Conservation (phyloP, 2,797 vertebrate genomes). For the Galagoides demidoff region DNA sequence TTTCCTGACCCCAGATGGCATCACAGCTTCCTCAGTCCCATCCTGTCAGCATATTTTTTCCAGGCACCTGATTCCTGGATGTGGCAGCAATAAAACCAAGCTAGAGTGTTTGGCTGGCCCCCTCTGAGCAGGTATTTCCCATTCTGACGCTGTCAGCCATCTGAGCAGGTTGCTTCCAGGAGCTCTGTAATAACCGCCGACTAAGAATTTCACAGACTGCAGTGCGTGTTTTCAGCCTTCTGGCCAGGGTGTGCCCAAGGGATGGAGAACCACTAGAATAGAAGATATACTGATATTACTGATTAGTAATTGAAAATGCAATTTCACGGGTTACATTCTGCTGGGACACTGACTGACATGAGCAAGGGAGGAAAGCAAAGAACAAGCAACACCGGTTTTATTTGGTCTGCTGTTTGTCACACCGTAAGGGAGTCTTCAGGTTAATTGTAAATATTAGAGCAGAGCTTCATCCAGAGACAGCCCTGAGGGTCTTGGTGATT, state of each 20-base stretch:
- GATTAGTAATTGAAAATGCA: neutral
- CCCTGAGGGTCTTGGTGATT: neutral
- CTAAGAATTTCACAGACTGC: neutral
- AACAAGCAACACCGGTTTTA: neutral
- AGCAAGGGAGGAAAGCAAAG: neutral
- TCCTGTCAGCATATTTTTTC: conserved; percentile 70
- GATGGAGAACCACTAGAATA: neutral
- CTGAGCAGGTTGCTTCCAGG: neutral
- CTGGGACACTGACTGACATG: neutral
- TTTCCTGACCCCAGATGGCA: conserved; percentile 82
- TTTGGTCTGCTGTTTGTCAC: neutral
- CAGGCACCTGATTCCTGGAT: conserved; percentile 74
- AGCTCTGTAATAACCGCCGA: neutral
- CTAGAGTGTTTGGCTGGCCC: conserved; percentile 38
- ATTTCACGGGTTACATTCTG: neutral
- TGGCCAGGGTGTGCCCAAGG: neutral
- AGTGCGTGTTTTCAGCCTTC: neutral
- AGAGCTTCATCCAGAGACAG: neutral
- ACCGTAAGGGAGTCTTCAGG: neutral
- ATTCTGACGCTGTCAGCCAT: neutral
- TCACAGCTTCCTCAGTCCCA: conserved; percentile 73
- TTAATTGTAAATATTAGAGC: neutral
- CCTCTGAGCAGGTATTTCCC: conserved; percentile 59
- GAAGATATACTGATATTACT: neutral
- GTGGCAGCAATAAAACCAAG: conserved; percentile 71